Conservation (phyloP, 2,888 invertebrate species). For the Suillia variegata region DNA sequence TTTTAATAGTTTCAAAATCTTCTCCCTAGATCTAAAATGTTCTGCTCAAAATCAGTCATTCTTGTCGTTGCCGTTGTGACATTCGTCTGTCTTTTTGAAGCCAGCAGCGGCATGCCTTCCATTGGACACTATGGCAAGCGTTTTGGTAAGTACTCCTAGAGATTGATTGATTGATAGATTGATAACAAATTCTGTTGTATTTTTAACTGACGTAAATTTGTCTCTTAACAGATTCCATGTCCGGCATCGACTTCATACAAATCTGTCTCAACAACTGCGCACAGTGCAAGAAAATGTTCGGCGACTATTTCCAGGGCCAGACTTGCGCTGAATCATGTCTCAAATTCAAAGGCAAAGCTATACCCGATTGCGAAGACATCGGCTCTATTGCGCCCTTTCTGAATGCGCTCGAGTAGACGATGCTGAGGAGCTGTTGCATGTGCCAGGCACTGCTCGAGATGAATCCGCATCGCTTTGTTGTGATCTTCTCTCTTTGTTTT, state of each 20-base stretch:
- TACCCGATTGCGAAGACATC: conserved; percentile 84
- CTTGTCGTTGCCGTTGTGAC: conserved; percentile 37
- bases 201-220: not conserved
- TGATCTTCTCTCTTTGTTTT: conserved; percentile 25
- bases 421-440: too few species aligned
- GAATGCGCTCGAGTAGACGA: conserved; percentile 65
- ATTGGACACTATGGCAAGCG: conserved; percentile 56
- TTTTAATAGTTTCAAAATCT: too few species aligned
- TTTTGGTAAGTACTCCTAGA: conserved; percentile 47
- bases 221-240: conserved; percentile 40
- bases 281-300: conserved; percentile 88
- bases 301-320: conserved; percentile 83
- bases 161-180: not conserved
- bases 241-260: conserved; percentile 66
- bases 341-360: conserved; percentile 80
- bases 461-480: conserved; percentile 13
- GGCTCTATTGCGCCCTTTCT: conserved; percentile 81
- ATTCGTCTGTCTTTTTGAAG: conserved; percentile 35
- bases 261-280: conserved; percentile 86
- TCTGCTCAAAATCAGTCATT: conserved; percentile 32
- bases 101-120: conserved; percentile 46
- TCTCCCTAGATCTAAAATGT: conserved; percentile 31
- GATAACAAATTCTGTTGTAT: not conserved
- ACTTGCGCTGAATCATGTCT: conserved; percentile 85
- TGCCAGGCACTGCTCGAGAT: not conserved